Conservation (phyloP, 2,113 vertebrate species). For the Tiliqua scincoides region DNA sequence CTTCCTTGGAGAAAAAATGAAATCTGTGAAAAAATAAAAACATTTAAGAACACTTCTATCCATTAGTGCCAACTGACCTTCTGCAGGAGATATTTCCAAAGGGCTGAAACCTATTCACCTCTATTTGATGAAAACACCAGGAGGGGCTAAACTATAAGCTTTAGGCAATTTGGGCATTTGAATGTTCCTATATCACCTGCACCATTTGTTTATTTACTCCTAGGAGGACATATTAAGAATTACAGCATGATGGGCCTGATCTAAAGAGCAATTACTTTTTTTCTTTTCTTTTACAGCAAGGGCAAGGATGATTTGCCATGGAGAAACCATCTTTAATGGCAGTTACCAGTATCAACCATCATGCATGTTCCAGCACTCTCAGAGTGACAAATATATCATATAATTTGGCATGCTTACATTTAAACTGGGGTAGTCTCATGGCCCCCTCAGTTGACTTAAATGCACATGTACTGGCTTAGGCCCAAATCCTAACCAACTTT, state of each 20-base stretch:
- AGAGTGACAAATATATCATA: not conserved
- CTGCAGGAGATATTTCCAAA: not conserved
- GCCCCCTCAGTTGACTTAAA: not conserved
- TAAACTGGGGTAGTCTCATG: not conserved
- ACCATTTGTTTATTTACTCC: not conserved
- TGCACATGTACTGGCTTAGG: not conserved
- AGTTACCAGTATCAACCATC: not conserved
- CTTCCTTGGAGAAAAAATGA: too few species aligned
- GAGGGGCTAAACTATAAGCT: not conserved
- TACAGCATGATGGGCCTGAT: not conserved
- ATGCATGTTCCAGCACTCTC: not conserved
- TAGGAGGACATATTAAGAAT: not conserved
- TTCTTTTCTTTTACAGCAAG: not conserved
- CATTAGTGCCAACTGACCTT: not conserved
- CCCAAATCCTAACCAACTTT: too few species aligned
- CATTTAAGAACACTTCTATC: too few species aligned
- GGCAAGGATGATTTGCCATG: not conserved
- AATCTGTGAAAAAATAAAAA: too few species aligned
- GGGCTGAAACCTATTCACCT: too few species aligned
- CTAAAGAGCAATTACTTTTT: not conserved
- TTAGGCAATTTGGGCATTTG: not conserved
- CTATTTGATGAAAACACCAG: not conserved
- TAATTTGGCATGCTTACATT: not conserved
- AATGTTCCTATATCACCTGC: not conserved
- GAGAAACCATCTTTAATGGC: not conserved